Evolutionary conservation across 2,888 invertebrate genomes (phyloP).

Genomic region (Tenthredo amoena): DNA sequence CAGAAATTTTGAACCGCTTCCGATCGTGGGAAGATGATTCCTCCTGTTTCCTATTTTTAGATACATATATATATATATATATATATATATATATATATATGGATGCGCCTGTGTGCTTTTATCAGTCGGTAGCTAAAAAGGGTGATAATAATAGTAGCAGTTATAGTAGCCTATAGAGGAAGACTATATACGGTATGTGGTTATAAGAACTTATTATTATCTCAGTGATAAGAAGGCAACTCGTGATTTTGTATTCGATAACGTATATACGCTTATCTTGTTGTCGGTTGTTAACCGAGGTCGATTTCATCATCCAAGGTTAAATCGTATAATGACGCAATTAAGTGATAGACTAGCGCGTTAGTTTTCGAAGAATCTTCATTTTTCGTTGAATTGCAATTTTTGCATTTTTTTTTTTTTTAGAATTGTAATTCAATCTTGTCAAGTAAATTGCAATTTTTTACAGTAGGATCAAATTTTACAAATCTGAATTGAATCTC

Average conservation of each 20-base stretch:
- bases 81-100: no score
- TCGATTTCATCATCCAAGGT: neutral
- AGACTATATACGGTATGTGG: neutral
- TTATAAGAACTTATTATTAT: neutral
- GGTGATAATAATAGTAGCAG: neutral
- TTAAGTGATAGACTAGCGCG: neutral
- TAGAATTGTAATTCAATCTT: neutral
- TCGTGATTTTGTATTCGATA: neutral
- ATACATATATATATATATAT: no score
- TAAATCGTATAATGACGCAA: neutral
- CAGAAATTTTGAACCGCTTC: no score
- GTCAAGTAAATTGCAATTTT: neutral
- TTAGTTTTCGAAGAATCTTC: neutral
- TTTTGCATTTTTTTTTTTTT: neutral
- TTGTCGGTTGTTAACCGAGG: slow-evolving; percentile 13
- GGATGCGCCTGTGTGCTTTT: neutral
- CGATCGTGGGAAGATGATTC: no score
- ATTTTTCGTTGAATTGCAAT: neutral
- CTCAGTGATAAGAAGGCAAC: neutral
- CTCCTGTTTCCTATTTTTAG: no score
- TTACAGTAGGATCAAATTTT: neutral
- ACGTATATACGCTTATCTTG: neutral
- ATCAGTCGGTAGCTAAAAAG: neutral
- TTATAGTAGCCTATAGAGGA: neutral
- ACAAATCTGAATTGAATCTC: neutral